phyloP scores from a whole-genome alignment of 2,113 vertebrate species.

The Xenopus laevis region DNA sequence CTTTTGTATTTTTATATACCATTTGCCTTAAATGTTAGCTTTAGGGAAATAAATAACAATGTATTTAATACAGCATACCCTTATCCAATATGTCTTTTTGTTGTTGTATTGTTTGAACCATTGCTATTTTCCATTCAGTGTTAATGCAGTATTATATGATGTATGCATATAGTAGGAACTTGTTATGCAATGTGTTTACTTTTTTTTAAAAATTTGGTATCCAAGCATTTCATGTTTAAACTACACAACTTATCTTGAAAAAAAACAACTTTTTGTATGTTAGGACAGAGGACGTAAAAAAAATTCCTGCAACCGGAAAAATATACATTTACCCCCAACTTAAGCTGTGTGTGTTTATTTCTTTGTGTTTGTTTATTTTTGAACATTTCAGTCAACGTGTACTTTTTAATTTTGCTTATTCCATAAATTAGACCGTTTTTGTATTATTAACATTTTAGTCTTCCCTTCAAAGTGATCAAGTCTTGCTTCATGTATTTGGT shows the following conservation, averaged over 20 bases:
- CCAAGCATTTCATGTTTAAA: constrained; percentile 52
- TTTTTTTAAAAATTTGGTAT: constrained; percentile 56
- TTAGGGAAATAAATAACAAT: constrained; percentile 62
- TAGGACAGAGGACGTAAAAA: constrained; percentile 49
- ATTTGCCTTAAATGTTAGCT: constrained; percentile 71
- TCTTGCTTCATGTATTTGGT: too few species aligned
- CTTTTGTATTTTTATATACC: constrained; percentile 61
- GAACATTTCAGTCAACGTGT: background rate
- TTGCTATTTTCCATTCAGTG: constrained; percentile 65
- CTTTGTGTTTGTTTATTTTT: background rate
- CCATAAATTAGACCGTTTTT: too few species aligned
- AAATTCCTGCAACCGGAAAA: constrained; percentile 55
- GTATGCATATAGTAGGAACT: constrained; percentile 62
- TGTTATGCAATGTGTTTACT: constrained; percentile 55
- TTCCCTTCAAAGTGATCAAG: too few species aligned
- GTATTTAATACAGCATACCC: constrained; percentile 58
- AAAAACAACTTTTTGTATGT: constrained; percentile 45
- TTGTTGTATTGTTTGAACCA: constrained; percentile 52
- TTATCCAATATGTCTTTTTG: constrained; percentile 52
- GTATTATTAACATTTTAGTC: too few species aligned
- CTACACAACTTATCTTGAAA: constrained; percentile 43
- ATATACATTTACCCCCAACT: constrained; percentile 65
- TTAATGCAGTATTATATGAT: constrained; percentile 59
- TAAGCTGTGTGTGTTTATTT: constrained; percentile 50
- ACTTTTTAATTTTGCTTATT: too few species aligned